A percentile compares a stretch with the other conserved stretches of the same genome.
These are phyloP conservation scores for Hypocryptadius cinnamomeus DNA, from an alignment of 2,113 vertebrate genomes.

Conservation along the genomic window DNA sequence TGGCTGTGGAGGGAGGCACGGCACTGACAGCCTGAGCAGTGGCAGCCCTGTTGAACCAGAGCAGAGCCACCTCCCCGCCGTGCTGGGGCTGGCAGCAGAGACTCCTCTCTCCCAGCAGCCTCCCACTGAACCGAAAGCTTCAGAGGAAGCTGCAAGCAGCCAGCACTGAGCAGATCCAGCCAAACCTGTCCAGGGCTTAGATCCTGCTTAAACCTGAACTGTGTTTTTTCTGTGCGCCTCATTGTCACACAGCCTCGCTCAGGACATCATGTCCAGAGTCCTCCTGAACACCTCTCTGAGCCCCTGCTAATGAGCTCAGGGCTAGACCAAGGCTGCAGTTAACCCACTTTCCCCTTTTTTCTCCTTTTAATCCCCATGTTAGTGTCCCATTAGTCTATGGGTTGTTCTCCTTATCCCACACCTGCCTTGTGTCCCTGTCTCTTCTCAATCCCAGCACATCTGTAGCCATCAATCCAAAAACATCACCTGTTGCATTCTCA, in stretches of 20 bases:
- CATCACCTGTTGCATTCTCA: not conserved
- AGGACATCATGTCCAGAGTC: rapidly evolving
- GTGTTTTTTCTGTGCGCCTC: not conserved
- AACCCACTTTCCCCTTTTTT: not conserved
- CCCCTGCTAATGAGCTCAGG: not conserved
- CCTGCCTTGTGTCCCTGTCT: not conserved
- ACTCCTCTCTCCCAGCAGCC: not conserved
- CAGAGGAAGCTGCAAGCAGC: not conserved
- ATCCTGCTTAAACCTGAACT: not conserved
- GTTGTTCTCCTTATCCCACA: not conserved
- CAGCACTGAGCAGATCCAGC: not conserved
- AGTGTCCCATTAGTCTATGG: not conserved
- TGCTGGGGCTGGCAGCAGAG: not conserved
- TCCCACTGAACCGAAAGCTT: not conserved
- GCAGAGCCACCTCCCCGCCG: not conserved
- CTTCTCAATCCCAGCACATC: not conserved
- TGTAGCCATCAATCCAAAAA: not conserved
- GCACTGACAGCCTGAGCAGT: not conserved
- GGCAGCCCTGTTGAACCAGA: not conserved
- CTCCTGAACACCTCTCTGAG: not conserved
- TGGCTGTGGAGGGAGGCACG: not conserved
- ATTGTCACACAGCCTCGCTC: not conserved
- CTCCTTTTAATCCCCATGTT: not conserved
- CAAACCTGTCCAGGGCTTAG: not conserved
- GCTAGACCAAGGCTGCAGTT: not conserved